Evolutionary conservation across 1,140 invertebrate genomes (phyloP), one percentile per base, ranked within the genome.

Genomic region (Acromyrmex charruanus): DNA sequence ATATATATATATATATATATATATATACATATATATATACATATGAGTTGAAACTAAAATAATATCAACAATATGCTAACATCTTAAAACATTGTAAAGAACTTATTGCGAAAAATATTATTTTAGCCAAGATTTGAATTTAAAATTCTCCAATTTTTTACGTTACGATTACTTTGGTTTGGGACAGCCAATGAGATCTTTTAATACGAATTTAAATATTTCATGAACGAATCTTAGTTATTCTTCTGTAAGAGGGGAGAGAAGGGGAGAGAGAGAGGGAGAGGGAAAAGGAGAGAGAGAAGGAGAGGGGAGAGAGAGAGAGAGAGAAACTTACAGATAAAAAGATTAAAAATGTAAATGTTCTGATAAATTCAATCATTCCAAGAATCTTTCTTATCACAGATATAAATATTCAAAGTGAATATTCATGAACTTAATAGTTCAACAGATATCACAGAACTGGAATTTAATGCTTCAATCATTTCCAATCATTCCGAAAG

Each of bases 351-450:
- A 84, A 74, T 84, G 68, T 44, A 35, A 61, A 75, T 44, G 14
- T 49, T 16, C 12, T 75, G 59, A 84, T 84, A 84, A 84, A 84
- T 84, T 39, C 55, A 51, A 84, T 74, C 55, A 61, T 35, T 63
- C 55, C 55, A 51, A 61, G 44, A 61, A 49, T 84, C 31, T 71
- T 68, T 81, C 25, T 35, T 44, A 81, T 58, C 66, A 7, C 21
- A 31, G 79, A 71, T 71, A 58, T 81, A 71, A 71, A 71, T 81
- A 81, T 71, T 81, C 49, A 58, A 58, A 16, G 2, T 71, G 66
- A 81, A 81, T 81, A 81, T 81, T 81, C 79, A 81, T 31, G 79
- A 58, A 59, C 51, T 81, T 71, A 59, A 81, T 81, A 71, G 77
- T 69, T 51, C 28, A 35, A 35, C 31, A 31, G 21, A 5, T 49